Evolutionary conservation across 1,140 invertebrate species (phyloP), one percentile per base, ranked within the genome.

Genomic region (Amyelois transitella): DNA sequence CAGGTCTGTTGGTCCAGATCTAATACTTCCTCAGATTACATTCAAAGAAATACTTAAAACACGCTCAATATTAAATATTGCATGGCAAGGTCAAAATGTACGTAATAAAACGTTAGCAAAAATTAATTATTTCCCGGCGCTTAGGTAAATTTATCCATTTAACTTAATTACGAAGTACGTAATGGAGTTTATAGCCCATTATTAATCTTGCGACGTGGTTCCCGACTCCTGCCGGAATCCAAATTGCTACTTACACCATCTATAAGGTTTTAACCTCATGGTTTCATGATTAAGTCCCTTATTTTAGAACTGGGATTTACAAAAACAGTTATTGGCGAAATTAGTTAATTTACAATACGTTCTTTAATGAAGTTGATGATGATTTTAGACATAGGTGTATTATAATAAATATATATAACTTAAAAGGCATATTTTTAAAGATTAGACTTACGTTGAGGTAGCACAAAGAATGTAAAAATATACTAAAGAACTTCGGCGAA

Each of bases 151-250:
- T 73, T 76, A 77, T 72, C 70, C 72, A 75, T 81, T 78, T 68
- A 74, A 78, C 72, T 84, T 78, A 78, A 80, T 81, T 80, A 84
- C 70, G 48, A 70, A 70, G 72, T 75, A 71, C 62, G 67, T 81
- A 83, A 81, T 76, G 68, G 75, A 76, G 71, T 81, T 79, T 81
- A 80, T 81, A 55, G 72, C 65, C 70, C 63, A 76, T 83, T 80
- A 80, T 80, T 79, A 78, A 80, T 81, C 77, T 77, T 58, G 62
- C 65, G 66, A 72, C 62, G 70, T 74, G 66, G 25, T n/a, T n/a
- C 67, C 64, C 63, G 59, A 55, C 55, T 51, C 63, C 58, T 64
- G 44, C 10, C 17, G 12, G 32, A 38, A 38, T 14, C 32, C n/a
- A 38, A 38, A 14, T 14, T 14, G 32, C 32, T 38, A 14, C 32